Conservation (phyloP, 2,888 invertebrate genomes). For the Microctonus aethiopoides region DNA sequence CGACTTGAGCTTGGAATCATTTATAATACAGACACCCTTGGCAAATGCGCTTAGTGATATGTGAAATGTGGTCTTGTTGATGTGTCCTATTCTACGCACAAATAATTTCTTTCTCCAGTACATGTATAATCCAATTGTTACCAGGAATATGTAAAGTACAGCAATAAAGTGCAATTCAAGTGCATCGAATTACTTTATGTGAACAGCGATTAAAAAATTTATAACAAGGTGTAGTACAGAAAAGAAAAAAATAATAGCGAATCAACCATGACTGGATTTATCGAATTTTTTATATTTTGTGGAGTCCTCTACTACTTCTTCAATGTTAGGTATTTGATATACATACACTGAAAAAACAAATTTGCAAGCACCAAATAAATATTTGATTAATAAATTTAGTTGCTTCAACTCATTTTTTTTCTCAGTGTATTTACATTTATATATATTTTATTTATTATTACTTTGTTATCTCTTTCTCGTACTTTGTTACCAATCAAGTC, state of each 20-base stretch:
- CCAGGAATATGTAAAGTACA: constrained; percentile 15
- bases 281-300: constrained; percentile 73
- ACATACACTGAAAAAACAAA: too few relatives aligned
- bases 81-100: constrained; percentile 13
- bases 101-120: background rate
- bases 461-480: constrained; percentile 13
- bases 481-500: background rate
- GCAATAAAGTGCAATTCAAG: constrained; percentile 4
- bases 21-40: constrained; percentile 38
- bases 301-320: constrained; percentile 74
- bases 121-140: background rate
- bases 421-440: too few relatives aligned
- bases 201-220: background rate
- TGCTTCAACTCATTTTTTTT: too few relatives aligned
- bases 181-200: background rate
- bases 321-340: constrained; percentile 72
- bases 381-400: too few relatives aligned
- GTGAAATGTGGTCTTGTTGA: constrained; percentile 37
- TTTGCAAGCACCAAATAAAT: too few relatives aligned
- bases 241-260: constrained; percentile 3
- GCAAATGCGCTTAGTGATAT: constrained; percentile 40
- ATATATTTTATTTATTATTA: too few relatives aligned
- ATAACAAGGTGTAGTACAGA: background rate
- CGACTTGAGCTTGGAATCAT: constrained; percentile 36
- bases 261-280: constrained; percentile 69